phyloP scores from a whole-genome alignment of 92 coral and sea anemone species.

The Epizoanthus fatuus region DNA sequence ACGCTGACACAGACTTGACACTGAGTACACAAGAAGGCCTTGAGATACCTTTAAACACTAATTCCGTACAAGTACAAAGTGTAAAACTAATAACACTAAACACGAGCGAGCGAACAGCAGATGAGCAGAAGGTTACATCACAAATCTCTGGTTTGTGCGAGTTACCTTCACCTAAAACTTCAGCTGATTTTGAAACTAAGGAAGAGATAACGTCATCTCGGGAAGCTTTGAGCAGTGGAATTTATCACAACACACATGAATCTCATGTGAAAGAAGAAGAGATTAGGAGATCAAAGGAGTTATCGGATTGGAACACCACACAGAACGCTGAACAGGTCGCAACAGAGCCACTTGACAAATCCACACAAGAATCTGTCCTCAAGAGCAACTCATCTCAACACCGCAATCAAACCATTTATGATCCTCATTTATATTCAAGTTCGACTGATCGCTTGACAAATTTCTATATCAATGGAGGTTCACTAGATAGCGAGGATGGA shows the following conservation, averaged over 20 bases:
- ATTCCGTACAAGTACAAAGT: not conserved
- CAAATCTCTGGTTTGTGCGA: not conserved
- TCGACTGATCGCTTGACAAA: constrained; percentile 37
- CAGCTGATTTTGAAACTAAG: not conserved
- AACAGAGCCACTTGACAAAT: not conserved
- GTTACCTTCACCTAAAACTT: not conserved
- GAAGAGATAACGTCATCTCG: not conserved
- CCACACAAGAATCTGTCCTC: not conserved
- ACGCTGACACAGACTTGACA: not conserved
- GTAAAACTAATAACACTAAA: not conserved
- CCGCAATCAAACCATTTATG: not conserved
- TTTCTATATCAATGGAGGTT: constrained; percentile 4
- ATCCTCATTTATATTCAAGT: constrained; percentile 11
- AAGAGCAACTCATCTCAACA: constrained; percentile 9
- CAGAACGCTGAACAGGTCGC: not conserved
- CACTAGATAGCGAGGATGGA: constrained; percentile 12
- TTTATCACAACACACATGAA: not conserved
- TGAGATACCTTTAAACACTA: not conserved
- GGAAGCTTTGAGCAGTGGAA: not conserved
- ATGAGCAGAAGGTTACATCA: not conserved
- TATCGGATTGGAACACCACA: not conserved
- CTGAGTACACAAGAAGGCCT: not conserved
- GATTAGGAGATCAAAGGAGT: not conserved
- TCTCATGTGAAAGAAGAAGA: not conserved
- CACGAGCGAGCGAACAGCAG: not conserved